These are phyloP conservation scores for Agriotes lineatus DNA, from an alignment of 2,888 invertebrate genomes.

Conservation along the genomic window DNA sequence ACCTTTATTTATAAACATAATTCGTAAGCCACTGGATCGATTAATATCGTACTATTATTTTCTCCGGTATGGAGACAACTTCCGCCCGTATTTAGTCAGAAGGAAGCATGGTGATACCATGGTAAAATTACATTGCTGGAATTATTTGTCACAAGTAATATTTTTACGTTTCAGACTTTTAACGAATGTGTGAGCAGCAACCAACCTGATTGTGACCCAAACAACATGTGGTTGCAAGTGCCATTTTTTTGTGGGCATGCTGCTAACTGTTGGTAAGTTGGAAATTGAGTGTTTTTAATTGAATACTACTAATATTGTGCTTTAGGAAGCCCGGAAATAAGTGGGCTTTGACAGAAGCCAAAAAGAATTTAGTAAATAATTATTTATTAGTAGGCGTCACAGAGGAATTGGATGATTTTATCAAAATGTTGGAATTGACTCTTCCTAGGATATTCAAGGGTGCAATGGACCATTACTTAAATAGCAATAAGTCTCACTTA, in stretches of 20 bases:
- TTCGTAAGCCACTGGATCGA: slow-evolving; percentile 94
- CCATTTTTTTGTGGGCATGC: slow-evolving; percentile 99
- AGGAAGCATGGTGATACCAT: slow-evolving; percentile 96
- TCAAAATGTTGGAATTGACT: slow-evolving; percentile 87
- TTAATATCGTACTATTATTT: slow-evolving; percentile 99
- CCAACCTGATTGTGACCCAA: slow-evolving; percentile 94
- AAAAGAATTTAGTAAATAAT: slow-evolving; percentile 90
- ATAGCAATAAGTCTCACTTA: slow-evolving; percentile 94
- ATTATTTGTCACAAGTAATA: background rate
- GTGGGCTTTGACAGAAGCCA: slow-evolving; percentile 96
- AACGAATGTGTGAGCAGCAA: slow-evolving; percentile 93
- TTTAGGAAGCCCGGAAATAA: slow-evolving; percentile 93
- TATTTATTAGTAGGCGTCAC: slow-evolving; percentile 96
- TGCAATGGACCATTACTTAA: slow-evolving; percentile 85
- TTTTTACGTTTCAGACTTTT: slow-evolving; percentile 87
- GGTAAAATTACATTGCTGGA: slow-evolving; percentile 72
- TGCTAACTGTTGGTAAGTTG: slow-evolving; percentile 90
- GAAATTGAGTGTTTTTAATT: no score
- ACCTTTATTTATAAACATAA: slow-evolving; percentile 94
- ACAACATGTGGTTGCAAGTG: slow-evolving; percentile 98
- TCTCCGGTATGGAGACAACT: slow-evolving; percentile 96
- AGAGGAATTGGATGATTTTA: slow-evolving; percentile 93
- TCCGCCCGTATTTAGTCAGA: slow-evolving; percentile 92
- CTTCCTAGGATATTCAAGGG: slow-evolving; percentile 89
- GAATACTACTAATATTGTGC: no score